Evolutionary conservation across 2,113 vertebrate genomes (phyloP).

Genomic region (Chrysochloris asiatica): DNA sequence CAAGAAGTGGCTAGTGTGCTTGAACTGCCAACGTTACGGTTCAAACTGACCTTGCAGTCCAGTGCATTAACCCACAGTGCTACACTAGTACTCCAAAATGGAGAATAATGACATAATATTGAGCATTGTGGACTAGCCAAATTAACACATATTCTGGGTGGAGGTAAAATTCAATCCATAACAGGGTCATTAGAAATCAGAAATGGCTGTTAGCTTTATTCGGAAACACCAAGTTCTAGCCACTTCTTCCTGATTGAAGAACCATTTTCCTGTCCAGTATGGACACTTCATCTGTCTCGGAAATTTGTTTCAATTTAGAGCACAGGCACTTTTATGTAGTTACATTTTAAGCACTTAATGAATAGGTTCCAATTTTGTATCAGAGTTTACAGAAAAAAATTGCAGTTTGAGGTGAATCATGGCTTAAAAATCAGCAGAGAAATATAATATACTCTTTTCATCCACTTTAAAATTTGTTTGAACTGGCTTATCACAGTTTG

Average conservation of each 20-base stretch:
- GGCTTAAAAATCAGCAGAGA: background rate
- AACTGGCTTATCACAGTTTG: background rate
- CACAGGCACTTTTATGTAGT: background rate
- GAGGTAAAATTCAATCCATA: no score
- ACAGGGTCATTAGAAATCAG: background rate
- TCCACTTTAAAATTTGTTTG: background rate
- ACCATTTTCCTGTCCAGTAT: background rate
- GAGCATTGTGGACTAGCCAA: no score
- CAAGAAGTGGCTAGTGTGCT: no score
- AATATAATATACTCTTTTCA: background rate
- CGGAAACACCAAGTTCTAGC: background rate
- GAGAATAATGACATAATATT: no score
- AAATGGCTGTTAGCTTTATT: background rate
- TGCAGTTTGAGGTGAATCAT: background rate
- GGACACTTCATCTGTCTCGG: background rate
- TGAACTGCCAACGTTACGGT: no score
- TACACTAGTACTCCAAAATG: no score
- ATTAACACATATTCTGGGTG: no score
- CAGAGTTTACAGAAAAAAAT: background rate
- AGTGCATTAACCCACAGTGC: no score
- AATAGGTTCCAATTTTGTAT: slow-evolving; percentile 4
- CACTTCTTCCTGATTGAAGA: background rate
- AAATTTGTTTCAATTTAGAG: slow-evolving; percentile 26
- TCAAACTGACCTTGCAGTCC: no score
- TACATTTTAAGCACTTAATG: background rate